Percentiles rank a stretch among this genome's conserved stretches.
Evolutionary conservation across 2,888 invertebrate species (phyloP).

Genomic region (Cantharis lateralis): DNA sequence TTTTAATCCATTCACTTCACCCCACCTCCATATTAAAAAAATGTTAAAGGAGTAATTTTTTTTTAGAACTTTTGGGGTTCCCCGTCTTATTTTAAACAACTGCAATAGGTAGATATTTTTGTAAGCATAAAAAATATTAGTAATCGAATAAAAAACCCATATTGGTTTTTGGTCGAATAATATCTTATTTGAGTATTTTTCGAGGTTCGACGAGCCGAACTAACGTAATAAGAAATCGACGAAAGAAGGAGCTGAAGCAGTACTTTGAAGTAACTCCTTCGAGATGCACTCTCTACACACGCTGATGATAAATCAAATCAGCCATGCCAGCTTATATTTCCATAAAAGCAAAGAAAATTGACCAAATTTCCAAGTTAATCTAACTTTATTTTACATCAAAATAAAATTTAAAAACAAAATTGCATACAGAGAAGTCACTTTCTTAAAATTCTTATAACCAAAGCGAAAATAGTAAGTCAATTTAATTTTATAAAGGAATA

Average conservation of each 20-base stretch:
- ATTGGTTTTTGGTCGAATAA: slow-evolving; percentile 35
- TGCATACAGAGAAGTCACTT: neutral
- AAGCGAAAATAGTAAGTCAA: neutral
- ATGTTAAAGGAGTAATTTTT: too few relatives aligned
- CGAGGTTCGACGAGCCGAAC: slow-evolving; percentile 40
- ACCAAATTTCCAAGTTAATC: slow-evolving; percentile 39
- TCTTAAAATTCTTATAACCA: neutral
- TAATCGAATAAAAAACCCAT: slow-evolving; percentile 21
- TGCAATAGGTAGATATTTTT: neutral
- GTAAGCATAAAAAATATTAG: neutral
- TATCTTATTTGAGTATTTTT: slow-evolving; percentile 43
- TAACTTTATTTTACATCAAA: slow-evolving; percentile 1
- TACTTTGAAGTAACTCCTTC: slow-evolving; percentile 42
- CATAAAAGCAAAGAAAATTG: slow-evolving; percentile 46
- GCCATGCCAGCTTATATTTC: slow-evolving; percentile 49
- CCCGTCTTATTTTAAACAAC: neutral
- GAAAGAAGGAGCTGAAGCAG: slow-evolving; percentile 34
- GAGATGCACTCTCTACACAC: slow-evolving; percentile 49
- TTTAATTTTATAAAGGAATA: neutral
- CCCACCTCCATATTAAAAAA: too few relatives aligned
- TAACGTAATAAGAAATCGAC: slow-evolving; percentile 43
- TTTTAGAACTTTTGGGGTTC: neutral
- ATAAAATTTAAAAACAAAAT: slow-evolving; percentile 6
- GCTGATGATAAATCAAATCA: slow-evolving; percentile 53
- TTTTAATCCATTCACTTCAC: too few relatives aligned